Conservation (phyloP, 2,888 invertebrate species). For the Drosophila mayaguana region DNA sequence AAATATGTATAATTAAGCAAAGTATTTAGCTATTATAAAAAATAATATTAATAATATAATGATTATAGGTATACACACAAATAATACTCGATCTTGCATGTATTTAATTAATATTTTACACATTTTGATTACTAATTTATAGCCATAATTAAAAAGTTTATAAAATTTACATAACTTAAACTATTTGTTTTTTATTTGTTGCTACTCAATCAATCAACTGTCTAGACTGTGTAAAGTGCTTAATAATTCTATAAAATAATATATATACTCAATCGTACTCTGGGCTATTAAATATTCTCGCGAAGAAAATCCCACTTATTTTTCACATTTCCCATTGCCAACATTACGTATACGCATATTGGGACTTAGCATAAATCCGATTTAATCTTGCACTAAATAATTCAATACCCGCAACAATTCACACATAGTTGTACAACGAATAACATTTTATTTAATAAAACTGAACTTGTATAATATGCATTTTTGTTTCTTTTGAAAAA, state of each 20-base stretch:
- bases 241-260: neutral
- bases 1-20: neutral
- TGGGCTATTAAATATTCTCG: neutral
- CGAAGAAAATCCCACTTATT: neutral
- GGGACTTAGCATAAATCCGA: neutral
- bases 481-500: neutral
- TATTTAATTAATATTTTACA: neutral
- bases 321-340: neutral
- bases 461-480: conserved; percentile 2
- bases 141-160: neutral
- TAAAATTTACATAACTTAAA: too few species aligned
- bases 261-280: too few species aligned
- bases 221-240: neutral
- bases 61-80: too few species aligned
- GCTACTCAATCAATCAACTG: neutral
- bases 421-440: conserved; percentile 6
- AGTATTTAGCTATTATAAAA: neutral
- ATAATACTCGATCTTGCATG: too few species aligned
- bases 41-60: too few species aligned
- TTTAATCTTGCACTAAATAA: neutral
- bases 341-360: neutral
- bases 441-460: conserved; percentile 21
- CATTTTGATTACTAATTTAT: neutral
- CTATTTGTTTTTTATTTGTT: neutral
- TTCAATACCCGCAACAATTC: conserved; percentile 32